Base-by-base conservation (phyloP, 2,888 invertebrate genomes). In the Biston stratarius region DNA sequence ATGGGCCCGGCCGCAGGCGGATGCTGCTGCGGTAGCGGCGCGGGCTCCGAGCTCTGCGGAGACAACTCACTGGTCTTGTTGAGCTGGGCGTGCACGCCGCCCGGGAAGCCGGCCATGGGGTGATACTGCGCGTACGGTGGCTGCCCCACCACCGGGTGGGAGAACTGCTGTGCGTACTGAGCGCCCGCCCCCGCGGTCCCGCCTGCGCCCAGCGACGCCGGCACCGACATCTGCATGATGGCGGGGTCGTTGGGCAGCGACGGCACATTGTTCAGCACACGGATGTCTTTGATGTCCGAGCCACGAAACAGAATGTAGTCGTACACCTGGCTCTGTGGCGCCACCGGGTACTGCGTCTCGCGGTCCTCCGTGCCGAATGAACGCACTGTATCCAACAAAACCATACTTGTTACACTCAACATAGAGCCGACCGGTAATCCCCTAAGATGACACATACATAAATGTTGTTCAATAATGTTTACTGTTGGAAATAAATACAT, bases 351-450 rank as follows among this genome's bases (percentile, higher is more conserved):
- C 85, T 98, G 97, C 6, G 99, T 98, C 81, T 99, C 98, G 56
- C 99, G 95, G 87, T 99, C 99, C 94, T 99, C 99, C 47, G 99
- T 99, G 64, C 99, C 99, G 95, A 99, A 99, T 10, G 99, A 99
- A 78, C 99, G 96, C 75, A 99, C 99, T 99, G 94, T 93, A 85
- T 12, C 34, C 53, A 24, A 58, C 48, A 42, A 5, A 53, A 40
- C 9, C 12, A 3, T 52, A 44, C 10, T 24, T 33, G 67, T 38
- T 38, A 10, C 36, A 47, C 47, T 14, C 45, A 0, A 45, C 9
- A 12, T 8, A 12, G 11, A 11, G 44, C 11, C 9, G 3, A 38
- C 36, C 36, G 5, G n/a, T n/a, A 24, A 24, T 38, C 36, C 5
- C 36, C 7, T 36, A 7, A 7, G 38, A 6, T 9, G 1, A 38